phyloP scores from a whole-genome alignment of 2,113 vertebrate genomes.

The Chloroceryle aenea region DNA sequence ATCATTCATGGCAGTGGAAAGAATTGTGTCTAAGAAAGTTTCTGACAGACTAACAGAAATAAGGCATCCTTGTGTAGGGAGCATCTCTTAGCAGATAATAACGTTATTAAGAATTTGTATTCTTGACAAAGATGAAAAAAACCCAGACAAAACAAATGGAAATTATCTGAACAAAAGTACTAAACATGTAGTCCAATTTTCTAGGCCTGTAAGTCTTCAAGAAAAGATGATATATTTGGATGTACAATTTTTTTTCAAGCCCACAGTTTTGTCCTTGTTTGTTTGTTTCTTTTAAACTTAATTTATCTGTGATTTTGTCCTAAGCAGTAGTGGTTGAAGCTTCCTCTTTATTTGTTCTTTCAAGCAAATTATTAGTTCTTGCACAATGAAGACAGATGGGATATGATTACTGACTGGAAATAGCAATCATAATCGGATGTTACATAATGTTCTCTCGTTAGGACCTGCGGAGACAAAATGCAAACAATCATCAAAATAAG shows the following conservation, averaged over 20 bases:
- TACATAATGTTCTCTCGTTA: background rate
- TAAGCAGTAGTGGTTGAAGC: background rate
- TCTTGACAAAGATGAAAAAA: background rate
- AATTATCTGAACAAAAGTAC: background rate
- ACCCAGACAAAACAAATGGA: background rate
- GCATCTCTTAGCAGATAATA: slow-evolving; percentile 7
- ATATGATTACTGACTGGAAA: background rate
- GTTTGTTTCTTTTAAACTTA: background rate
- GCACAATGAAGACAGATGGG: background rate
- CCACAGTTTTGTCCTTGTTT: background rate
- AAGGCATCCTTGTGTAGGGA: background rate
- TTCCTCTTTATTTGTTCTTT: background rate
- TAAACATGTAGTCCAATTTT: background rate
- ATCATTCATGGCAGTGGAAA: background rate
- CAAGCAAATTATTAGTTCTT: background rate
- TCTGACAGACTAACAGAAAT: background rate
- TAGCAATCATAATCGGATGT: background rate
- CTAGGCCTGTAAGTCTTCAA: background rate
- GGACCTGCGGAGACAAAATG: background rate
- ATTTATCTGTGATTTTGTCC: background rate
- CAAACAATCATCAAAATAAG: background rate
- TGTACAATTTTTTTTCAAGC: background rate
- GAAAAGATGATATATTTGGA: background rate
- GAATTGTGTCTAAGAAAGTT: background rate
- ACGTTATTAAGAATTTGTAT: background rate